phyloP scores from a whole-genome alignment of 2,888 invertebrate species.

The Chrysina gloriosa region DNA sequence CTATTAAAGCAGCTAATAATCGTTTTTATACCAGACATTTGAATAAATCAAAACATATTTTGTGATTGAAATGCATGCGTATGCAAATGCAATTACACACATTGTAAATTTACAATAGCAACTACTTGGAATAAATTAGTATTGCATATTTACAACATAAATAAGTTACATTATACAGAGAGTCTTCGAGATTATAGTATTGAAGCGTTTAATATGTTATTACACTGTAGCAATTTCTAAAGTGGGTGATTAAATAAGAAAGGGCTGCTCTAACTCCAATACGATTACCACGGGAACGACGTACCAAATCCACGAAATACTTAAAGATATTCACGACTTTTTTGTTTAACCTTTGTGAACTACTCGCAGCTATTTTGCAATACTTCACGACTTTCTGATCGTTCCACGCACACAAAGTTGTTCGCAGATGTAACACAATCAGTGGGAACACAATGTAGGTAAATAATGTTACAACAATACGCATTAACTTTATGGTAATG shows the following conservation, averaged over 20 bases:
- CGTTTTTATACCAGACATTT: no score
- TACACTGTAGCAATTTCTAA: no score
- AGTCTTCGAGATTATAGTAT: no score
- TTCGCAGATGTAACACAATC: conserved; percentile 26
- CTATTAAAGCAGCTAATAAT: no score
- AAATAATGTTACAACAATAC: conserved; percentile 27
- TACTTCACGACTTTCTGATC: conserved; percentile 44
- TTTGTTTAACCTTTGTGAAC: conserved; percentile 38
- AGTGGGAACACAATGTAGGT: conserved; percentile 24
- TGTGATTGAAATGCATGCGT: no score
- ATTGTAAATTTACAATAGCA: no score
- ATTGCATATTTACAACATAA: no score
- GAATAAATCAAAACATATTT: no score
- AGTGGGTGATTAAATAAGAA: neutral
- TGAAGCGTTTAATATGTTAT: no score
- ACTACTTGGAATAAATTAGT: no score
- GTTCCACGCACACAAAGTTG: conserved; percentile 28
- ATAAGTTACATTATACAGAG: no score
- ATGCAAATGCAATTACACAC: no score
- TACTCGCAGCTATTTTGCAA: conserved; percentile 40
- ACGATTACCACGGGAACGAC: conserved; percentile 29
- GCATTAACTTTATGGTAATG: conserved; percentile 37
- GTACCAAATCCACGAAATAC: conserved; percentile 34
- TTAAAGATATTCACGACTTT: conserved; percentile 29
- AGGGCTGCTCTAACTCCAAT: neutral